A percentile compares a stretch with the other conserved stretches of the same genome.
Conservation (phyloP, 2,797 vertebrate species). For the Antennarius maculatus region DNA sequence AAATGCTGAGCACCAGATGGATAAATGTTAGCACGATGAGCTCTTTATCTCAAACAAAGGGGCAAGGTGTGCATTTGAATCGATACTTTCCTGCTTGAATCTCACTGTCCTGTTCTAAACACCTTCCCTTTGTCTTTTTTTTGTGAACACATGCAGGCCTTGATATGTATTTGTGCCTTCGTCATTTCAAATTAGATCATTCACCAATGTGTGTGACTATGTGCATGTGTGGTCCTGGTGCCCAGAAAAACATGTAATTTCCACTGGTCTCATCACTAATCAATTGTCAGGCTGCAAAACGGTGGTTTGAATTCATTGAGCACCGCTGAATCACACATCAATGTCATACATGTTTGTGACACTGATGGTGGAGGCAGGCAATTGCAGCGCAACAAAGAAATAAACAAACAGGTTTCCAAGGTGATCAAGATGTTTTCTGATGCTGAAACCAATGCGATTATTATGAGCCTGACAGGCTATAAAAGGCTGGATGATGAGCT, state of each 20-base stretch:
- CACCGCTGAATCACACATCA: slow-evolving; percentile 70
- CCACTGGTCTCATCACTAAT: slow-evolving; percentile 52
- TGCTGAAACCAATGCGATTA: slow-evolving; percentile 73
- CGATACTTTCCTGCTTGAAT: slow-evolving; percentile 22
- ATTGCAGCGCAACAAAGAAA: slow-evolving; percentile 53
- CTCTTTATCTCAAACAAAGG: slow-evolving; percentile 42
- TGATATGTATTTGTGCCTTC: slow-evolving; percentile 6
- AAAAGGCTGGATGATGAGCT: slow-evolving; percentile 69
- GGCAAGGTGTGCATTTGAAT: slow-evolving; percentile 11
- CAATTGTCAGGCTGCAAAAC: slow-evolving; percentile 70
- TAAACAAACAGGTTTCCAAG: slow-evolving; percentile 77
- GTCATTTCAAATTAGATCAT: slow-evolving; percentile 2
- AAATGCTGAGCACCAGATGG: slow-evolving; percentile 26
- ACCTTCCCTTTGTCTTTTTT: slow-evolving; percentile 12
- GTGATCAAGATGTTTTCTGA: slow-evolving; percentile 71
- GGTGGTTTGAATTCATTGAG: slow-evolving; percentile 71
- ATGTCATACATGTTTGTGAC: slow-evolving; percentile 72
- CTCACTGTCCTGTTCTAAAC: slow-evolving; percentile 21
- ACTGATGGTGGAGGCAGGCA: slow-evolving; percentile 62
- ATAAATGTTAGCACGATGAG: slow-evolving; percentile 20
- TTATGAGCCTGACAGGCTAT: slow-evolving; percentile 69
- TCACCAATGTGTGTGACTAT: not conserved
- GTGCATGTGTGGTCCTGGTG: slow-evolving; percentile 2
- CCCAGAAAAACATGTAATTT: slow-evolving; percentile 55
- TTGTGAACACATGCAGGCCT: not conserved